Conservation (phyloP, 2,113 vertebrate genomes). For the Pangasianodon hypophthalmus region DNA sequence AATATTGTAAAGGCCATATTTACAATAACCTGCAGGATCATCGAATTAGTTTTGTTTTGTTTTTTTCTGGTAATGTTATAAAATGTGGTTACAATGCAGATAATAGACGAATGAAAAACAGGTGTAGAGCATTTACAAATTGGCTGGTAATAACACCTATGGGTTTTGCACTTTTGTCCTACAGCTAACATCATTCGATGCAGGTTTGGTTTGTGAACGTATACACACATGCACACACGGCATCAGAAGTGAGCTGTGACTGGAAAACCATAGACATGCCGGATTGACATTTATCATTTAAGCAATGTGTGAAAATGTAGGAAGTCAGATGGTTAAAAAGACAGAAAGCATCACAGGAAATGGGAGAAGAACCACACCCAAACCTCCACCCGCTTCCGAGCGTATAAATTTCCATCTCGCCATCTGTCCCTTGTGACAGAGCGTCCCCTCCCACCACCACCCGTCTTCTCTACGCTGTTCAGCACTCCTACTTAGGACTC, state of each 20-base stretch:
- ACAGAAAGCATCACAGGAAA: no score
- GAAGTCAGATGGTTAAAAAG: neutral
- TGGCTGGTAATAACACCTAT: neutral
- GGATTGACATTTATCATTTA: neutral
- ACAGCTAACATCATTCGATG: neutral
- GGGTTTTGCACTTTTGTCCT: neutral
- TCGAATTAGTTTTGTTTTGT: no score
- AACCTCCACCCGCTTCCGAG: no score
- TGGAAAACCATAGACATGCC: neutral
- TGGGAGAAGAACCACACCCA: no score
- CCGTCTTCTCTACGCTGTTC: no score
- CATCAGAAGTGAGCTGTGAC: neutral
- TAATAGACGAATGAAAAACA: neutral
- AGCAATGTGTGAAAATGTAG: neutral
- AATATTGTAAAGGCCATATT: neutral
- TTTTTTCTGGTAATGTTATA: neutral
- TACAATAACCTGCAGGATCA: neutral
- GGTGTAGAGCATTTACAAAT: neutral
- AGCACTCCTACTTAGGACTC: neutral
- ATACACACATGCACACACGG: neutral
- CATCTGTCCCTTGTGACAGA: no score
- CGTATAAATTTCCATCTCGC: no score
- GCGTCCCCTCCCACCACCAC: no score
- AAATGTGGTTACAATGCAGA: neutral
- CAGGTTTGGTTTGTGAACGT: no score